Percentiles rank a stretch among this genome's conserved stretches.
These are phyloP conservation scores for Popillia japonica DNA, from an alignment of 1,140 invertebrate species.

Conservation along the genomic window DNA sequence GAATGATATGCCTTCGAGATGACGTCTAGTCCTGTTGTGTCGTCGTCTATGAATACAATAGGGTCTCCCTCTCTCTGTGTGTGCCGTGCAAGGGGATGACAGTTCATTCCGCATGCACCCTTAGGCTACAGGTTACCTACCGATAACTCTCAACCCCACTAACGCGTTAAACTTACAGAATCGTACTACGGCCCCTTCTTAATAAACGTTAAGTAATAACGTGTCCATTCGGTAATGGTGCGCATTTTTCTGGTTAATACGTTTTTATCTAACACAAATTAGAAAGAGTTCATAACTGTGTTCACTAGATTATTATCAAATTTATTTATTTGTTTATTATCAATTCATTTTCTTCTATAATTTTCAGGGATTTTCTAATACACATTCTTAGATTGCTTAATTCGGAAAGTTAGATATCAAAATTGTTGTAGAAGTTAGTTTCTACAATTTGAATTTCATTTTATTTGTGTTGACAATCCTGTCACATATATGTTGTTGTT, in stretches of 20 bases:
- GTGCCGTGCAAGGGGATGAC: constrained; percentile 32
- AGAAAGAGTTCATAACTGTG: no score
- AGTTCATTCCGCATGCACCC: constrained; percentile 43
- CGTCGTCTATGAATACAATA: constrained; percentile 37
- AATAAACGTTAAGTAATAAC: constrained; percentile 34
- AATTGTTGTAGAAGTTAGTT: no score
- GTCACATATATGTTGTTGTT: no score
- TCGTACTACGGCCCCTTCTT: constrained; percentile 5
- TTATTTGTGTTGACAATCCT: no score
- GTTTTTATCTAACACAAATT: no score
- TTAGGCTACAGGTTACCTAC: constrained; percentile 41
- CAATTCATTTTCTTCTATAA: no score
- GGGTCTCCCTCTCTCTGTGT: not conserved
- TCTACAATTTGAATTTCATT: no score
- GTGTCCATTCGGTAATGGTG: not conserved
- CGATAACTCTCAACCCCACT: constrained; percentile 35
- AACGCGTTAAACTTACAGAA: constrained; percentile 32
- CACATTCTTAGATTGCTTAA: no score
- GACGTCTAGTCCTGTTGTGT: constrained; percentile 18
- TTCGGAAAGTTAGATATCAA: no score
- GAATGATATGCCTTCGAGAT: constrained; percentile 40
- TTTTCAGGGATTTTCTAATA: no score
- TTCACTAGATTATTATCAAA: no score
- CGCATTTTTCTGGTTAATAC: not conserved
- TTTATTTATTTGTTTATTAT: no score